Evolutionary conservation across 2,888 invertebrate genomes (phyloP).

Genomic region (Callyntrura guangdongensis): DNA sequence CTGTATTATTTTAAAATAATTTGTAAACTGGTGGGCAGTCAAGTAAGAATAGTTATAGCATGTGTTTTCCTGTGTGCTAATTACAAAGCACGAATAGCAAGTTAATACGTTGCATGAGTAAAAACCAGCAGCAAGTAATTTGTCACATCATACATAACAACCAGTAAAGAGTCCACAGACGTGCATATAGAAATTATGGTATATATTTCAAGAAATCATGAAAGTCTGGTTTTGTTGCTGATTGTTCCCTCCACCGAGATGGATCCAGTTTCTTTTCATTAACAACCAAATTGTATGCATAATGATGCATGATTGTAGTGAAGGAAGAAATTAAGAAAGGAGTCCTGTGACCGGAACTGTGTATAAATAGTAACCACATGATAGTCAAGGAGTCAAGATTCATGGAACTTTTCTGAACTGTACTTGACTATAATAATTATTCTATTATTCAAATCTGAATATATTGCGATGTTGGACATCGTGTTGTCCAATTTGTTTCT

Average conservation of each 20-base stretch:
- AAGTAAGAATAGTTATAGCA: too few relatives aligned
- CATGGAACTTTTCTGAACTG: not conserved
- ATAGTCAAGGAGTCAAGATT: not conserved
- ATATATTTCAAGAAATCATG: not conserved
- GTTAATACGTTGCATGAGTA: too few relatives aligned
- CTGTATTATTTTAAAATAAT: too few relatives aligned
- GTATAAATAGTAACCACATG: not conserved
- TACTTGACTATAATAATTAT: constrained; percentile 11
- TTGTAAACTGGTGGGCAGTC: too few relatives aligned
- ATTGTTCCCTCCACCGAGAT: constrained; percentile 16
- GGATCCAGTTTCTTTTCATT: constrained; percentile 45
- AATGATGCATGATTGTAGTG: not conserved
- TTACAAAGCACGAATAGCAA: too few relatives aligned
- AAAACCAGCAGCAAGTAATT: too few relatives aligned
- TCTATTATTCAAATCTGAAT: not conserved
- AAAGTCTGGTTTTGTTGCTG: not conserved
- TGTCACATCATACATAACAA: too few relatives aligned
- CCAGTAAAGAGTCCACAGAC: too few relatives aligned
- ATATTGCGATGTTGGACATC: constrained; percentile 9
- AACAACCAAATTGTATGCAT: constrained; percentile 3
- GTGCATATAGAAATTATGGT: too few relatives aligned
- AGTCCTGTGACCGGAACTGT: constrained; percentile 41
- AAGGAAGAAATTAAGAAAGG: not conserved
- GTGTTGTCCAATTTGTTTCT: constrained; percentile 3
- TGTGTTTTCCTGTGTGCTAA: too few relatives aligned